Evolutionary conservation across 2,888 invertebrate genomes (phyloP).

Genomic region (Acanthoscelides obtectus): DNA sequence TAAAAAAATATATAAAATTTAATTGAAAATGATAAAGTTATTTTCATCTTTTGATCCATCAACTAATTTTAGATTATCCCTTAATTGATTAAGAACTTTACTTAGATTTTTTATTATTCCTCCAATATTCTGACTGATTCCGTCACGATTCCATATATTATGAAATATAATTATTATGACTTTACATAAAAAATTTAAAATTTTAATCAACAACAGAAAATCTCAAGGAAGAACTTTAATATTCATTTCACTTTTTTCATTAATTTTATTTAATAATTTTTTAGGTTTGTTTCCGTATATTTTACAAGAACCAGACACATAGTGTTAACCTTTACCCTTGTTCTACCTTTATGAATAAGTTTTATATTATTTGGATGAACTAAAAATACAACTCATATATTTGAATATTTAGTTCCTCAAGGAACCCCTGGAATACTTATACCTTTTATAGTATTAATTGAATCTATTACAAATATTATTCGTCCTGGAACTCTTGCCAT

Average conservation of each 20-base stretch:
- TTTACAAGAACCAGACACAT: slow-evolving; percentile 64
- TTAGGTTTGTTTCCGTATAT: slow-evolving; percentile 67
- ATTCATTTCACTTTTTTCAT: slow-evolving; percentile 49
- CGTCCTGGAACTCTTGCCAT: slow-evolving; percentile 62
- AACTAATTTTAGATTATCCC: too few relatives aligned
- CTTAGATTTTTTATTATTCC: too few relatives aligned
- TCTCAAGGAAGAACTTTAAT: slow-evolving; percentile 45
- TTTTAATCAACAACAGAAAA: slow-evolving; percentile 41
- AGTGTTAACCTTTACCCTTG: slow-evolving; percentile 53
- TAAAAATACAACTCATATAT: slow-evolving; percentile 59
- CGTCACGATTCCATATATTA: too few relatives aligned
- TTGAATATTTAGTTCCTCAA: slow-evolving; percentile 64
- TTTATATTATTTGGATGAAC: slow-evolving; percentile 64
- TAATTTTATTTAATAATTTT: slow-evolving; percentile 64
- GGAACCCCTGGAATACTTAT: slow-evolving; percentile 61
- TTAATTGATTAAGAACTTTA: too few relatives aligned
- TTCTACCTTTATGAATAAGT: slow-evolving; percentile 59
- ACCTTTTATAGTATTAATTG: slow-evolving; percentile 71
- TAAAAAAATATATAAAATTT: too few relatives aligned
- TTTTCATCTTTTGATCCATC: too few relatives aligned
- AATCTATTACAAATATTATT: slow-evolving; percentile 63
- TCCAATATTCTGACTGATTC: too few relatives aligned
- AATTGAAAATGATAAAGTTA: too few relatives aligned
- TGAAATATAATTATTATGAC: too few relatives aligned
- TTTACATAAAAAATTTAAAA: too few relatives aligned